These are phyloP conservation scores for Mimumesa dahlbomi DNA, from an alignment of 2,888 invertebrate species.

Conservation along the genomic window DNA sequence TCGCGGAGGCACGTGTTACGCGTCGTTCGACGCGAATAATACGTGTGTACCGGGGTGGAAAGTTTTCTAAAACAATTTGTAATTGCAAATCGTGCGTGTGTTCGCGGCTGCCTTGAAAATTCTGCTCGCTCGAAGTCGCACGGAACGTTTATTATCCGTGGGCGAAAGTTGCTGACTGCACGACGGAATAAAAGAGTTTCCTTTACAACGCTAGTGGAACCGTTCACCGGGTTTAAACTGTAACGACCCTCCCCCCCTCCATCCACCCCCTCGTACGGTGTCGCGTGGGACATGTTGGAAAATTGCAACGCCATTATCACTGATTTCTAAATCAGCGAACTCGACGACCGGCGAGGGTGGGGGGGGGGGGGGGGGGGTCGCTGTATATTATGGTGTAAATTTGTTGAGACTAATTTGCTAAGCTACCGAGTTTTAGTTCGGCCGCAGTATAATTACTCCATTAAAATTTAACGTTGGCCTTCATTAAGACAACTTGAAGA, in stretches of 20 bases:
- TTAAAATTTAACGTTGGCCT: constrained; percentile 67
- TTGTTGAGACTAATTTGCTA: constrained; percentile 28
- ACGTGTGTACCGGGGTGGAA: background rate
- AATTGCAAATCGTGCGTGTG: constrained; percentile 7
- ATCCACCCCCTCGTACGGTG: too few relatives aligned
- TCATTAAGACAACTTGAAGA: constrained; percentile 65
- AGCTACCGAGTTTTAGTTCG: constrained; percentile 20
- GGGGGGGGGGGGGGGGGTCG: too few relatives aligned
- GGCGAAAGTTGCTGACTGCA: too few relatives aligned
- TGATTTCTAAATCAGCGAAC: constrained; percentile 18
- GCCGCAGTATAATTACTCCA: constrained; percentile 65
- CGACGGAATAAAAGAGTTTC: too few relatives aligned
- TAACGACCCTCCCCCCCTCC: too few relatives aligned
- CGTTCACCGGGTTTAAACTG: too few relatives aligned
- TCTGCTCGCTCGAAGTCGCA: background rate
- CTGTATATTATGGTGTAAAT: constrained; percentile 21
- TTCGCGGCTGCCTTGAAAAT: background rate
- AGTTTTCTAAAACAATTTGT: constrained; percentile 1
- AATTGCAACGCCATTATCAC: background rate
- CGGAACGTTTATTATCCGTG: background rate
- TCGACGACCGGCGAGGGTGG: too few relatives aligned
- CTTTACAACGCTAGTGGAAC: too few relatives aligned
- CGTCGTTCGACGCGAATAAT: background rate
- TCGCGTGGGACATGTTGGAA: background rate
- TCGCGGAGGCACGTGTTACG: constrained; percentile 2